Evolutionary conservation across 1,140 invertebrate species (phyloP).

Genomic region (Colletes latitarsis): DNA sequence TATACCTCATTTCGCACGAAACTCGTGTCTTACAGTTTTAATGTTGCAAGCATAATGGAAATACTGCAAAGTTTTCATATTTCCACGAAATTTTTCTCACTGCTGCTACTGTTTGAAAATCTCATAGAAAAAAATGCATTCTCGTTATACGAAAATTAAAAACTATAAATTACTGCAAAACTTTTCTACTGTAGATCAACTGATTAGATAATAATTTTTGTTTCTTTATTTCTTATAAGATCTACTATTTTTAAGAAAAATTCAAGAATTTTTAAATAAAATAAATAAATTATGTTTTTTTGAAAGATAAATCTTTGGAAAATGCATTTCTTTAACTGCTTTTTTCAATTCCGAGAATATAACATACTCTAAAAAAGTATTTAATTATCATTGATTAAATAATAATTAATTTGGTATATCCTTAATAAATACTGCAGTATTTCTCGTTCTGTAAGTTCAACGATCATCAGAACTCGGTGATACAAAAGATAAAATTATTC

Average conservation of each 20-base stretch:
- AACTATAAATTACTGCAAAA: neutral
- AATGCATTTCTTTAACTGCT: neutral
- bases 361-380: neutral
- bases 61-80: neutral
- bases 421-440: neutral
- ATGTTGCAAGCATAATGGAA: conserved; percentile 62
- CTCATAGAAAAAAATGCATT: neutral
- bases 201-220: neutral
- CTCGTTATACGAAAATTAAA: neutral
- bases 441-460: neutral
- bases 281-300: neutral
- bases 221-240: neutral
- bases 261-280: neutral
- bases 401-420: neutral
- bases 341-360: neutral
- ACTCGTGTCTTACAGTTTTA: conserved; percentile 34
- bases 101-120: neutral
- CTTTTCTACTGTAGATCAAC: neutral
- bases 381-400: neutral
- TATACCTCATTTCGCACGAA: conserved; percentile 71
- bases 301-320: neutral
- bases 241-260: neutral
- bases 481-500: neutral
- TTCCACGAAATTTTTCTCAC: neutral
- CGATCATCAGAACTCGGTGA: neutral